Evolutionary conservation across 2,797 vertebrate genomes (phyloP), one percentile per base, ranked within the genome.

Genomic region (Clarias platycephalus): DNA sequence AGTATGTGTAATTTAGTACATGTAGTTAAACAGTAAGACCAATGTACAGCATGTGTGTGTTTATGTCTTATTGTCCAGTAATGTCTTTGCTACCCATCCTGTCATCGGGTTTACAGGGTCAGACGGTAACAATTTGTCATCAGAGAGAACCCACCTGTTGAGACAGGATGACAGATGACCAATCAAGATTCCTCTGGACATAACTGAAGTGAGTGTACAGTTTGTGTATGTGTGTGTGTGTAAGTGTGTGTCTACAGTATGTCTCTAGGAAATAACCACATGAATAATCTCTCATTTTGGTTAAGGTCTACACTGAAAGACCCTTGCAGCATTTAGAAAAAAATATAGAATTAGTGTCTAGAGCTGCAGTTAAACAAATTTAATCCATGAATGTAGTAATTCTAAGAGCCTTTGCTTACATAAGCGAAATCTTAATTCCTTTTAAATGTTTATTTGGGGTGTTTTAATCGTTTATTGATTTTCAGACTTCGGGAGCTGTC

Each of bases 101-200:
- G 72, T 82, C 84, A 68, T 78, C 64, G 24, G 5, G 53, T 70
- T 82, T 67, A 71, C 63, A 70, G 84, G 44, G 62, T 70, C 64
- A 63, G 24, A 80, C 31, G 64, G 67, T 40, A 40, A 53, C 58
- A 55, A 72, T 80, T 80, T 74, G 28, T 74, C 83, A 79, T 62
- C 83, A 74, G 77, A 57, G 60, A 16, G 37, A 75, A 57, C 26
- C 64, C 85, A 86, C 66, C 80, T 82, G 85, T 83, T 55, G 31
- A 62, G 26, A 63, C 28, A 66, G 58, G 53, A 76, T 82, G 57
- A 78, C 64, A 86, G 79, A 85, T 44, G 79, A 81, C 70, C 62
- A 86, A 71, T 82, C 74, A 78, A 71, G 12, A 86, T 78, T 76
- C 40, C 37, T 75, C n/a, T 68, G 13, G 28, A 18, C 66, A 79